phyloP scores from a whole-genome alignment of 2,113 vertebrate species.

The Lamprologus lemairii region DNA sequence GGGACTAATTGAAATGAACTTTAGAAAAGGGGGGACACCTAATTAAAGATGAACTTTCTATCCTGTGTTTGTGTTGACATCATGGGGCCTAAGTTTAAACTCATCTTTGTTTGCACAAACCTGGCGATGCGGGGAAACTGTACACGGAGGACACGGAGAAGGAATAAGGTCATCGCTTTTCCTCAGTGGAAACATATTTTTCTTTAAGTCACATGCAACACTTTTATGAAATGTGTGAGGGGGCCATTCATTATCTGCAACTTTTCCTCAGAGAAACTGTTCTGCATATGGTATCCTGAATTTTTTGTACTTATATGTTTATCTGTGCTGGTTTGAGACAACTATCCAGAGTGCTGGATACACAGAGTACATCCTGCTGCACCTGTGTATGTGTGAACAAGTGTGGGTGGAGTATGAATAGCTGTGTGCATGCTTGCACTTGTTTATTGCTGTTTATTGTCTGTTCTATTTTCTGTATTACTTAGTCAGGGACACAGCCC shows the following conservation, averaged over 20 bases:
- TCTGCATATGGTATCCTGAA: constrained; percentile 21
- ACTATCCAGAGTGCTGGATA: background rate
- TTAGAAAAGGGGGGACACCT: constrained; percentile 75
- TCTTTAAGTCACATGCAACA: constrained; percentile 44
- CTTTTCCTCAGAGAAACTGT: constrained; percentile 24
- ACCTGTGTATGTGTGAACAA: background rate
- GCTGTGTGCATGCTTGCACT: background rate
- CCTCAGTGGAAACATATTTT: constrained; percentile 60
- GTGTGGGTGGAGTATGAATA: background rate
- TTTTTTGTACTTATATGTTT: constrained; percentile 25
- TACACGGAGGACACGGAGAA: constrained; percentile 4
- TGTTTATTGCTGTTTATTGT: constrained; percentile 48
- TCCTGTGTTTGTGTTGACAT: constrained; percentile 76
- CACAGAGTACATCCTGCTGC: background rate
- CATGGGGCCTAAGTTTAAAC: constrained; percentile 76
- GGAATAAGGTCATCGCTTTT: constrained; percentile 67
- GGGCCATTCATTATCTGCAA: constrained; percentile 51
- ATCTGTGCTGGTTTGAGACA: background rate
- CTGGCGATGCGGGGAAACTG: constrained; percentile 41
- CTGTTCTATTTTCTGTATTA: constrained; percentile 54
- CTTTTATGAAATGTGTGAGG: constrained; percentile 38
- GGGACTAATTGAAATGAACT: constrained; percentile 93
- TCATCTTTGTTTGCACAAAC: constrained; percentile 57
- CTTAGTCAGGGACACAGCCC: constrained; percentile 36
- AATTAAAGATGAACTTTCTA: constrained; percentile 88